Evolutionary conservation across 2,888 invertebrate genomes (phyloP).

Genomic region (Cryptus armator): DNA sequence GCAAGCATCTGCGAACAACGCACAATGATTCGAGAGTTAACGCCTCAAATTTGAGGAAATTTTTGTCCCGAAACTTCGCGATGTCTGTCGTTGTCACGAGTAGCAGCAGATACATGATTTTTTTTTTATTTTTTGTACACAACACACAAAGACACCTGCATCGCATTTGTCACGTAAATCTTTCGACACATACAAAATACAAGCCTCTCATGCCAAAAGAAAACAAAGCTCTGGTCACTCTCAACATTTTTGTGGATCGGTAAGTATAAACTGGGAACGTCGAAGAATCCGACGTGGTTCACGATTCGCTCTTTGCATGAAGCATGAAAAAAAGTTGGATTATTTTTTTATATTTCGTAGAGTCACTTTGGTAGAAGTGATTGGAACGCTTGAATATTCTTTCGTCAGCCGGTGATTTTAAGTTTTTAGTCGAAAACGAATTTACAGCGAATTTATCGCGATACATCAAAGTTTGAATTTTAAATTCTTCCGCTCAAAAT

Average conservation of each 20-base stretch:
- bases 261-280: conserved; percentile 56
- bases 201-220: conserved; percentile 54
- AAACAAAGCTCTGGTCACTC: conserved; percentile 53
- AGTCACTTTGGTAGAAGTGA: conserved; percentile 65
- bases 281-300: conserved; percentile 6
- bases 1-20: conserved; percentile 14
- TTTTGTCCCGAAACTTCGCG: background rate
- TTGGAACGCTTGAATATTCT: conserved; percentile 68
- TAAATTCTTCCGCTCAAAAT: background rate
- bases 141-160: conserved; percentile 65
- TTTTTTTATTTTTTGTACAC: conserved; percentile 44
- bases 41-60: background rate
- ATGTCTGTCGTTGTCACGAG: conserved; percentile 56
- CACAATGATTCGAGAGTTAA: background rate
- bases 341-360: conserved; percentile 62
- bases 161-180: conserved; percentile 69
- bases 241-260: conserved; percentile 49
- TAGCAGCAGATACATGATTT: conserved; percentile 41
- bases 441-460: background rate
- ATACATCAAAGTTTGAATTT: background rate
- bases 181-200: conserved; percentile 66
- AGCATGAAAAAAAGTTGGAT: conserved; percentile 63
- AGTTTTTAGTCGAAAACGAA: background rate
- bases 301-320: conserved; percentile 64
- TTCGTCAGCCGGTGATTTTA: conserved; percentile 62